phyloP scores from a whole-genome alignment of 37 sponge, comb jelly and placozoan species.

The Crambe crambe region DNA sequence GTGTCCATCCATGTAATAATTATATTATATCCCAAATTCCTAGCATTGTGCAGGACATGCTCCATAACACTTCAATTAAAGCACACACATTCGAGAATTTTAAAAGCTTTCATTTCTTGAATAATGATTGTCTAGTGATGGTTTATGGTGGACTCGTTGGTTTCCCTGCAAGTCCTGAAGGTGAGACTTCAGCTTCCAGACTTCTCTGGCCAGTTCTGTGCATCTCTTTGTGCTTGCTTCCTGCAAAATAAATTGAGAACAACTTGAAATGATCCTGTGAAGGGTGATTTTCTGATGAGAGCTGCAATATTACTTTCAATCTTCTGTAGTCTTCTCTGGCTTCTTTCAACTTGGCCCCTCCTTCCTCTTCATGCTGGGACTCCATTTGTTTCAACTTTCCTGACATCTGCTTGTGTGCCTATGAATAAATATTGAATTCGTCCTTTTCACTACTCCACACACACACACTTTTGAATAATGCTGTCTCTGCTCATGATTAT shows the following conservation, averaged over 20 bases:
- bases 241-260: not conserved
- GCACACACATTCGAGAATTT: too few relatives aligned
- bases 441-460: not conserved
- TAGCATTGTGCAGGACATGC: too few relatives aligned
- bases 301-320: constrained; percentile 47
- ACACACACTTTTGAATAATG: too few relatives aligned
- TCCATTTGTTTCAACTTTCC: constrained; percentile 10
- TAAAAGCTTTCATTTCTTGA: too few relatives aligned
- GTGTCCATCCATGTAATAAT: too few relatives aligned
- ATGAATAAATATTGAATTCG: not conserved
- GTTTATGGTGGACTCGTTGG: not conserved
- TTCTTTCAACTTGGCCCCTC: constrained; percentile 18
- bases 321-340: constrained; percentile 17
- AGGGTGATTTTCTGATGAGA: too few relatives aligned
- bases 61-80: too few relatives aligned
- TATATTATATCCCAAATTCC: too few relatives aligned
- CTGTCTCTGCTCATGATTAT: too few relatives aligned
- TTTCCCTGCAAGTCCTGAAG: constrained; percentile 4
- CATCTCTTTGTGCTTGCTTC: constrained; percentile 44
- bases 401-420: constrained; percentile 18
- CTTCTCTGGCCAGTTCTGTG: constrained; percentile 48
- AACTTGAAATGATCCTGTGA: too few relatives aligned
- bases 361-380: not conserved
- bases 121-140: too few relatives aligned
- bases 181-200: constrained; percentile 44